phyloP scores from a whole-genome alignment of 2,888 invertebrate species.

The Zaprionus obscuricornis region DNA sequence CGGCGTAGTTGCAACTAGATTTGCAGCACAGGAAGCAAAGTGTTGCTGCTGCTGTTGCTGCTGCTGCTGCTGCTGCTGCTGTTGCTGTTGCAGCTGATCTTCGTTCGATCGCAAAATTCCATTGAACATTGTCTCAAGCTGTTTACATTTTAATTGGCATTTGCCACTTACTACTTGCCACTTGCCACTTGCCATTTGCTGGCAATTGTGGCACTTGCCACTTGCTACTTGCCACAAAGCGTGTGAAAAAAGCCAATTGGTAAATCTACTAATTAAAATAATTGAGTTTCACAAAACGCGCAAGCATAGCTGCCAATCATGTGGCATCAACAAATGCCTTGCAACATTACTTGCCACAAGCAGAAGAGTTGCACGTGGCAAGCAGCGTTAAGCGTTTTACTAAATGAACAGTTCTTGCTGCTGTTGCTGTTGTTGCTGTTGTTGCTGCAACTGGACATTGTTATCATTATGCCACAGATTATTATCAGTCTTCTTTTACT shows the following conservation, averaged over 20 bases:
- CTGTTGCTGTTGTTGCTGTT: constrained; percentile 14
- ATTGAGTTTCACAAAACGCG: constrained; percentile 44
- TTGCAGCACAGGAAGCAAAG: constrained; percentile 35
- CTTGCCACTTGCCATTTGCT: constrained; percentile 8
- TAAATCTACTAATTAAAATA: constrained; percentile 68
- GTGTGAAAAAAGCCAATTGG: constrained; percentile 54
- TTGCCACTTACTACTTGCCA: constrained; percentile 5
- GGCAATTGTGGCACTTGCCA: neutral
- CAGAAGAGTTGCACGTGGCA: constrained; percentile 33
- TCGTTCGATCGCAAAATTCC: neutral
- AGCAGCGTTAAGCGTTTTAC: constrained; percentile 52
- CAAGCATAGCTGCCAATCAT: constrained; percentile 45
- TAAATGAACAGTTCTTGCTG: constrained; percentile 37
- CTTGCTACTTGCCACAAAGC: constrained; percentile 26
- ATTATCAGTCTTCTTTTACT: constrained; percentile 66
- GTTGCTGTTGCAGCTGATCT: neutral
- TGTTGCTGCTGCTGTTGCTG: constrained; percentile 5
- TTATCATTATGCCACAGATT: constrained; percentile 74
- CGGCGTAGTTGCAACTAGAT: constrained; percentile 10
- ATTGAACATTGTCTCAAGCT: constrained; percentile 16
- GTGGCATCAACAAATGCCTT: neutral
- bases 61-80: constrained; percentile 14
- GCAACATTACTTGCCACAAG: constrained; percentile 25
- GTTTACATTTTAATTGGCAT: constrained; percentile 52
- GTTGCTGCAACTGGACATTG: constrained; percentile 36